phyloP scores from a whole-genome alignment of 2,797 vertebrate genomes.

The Urosaurus nigricauda region DNA sequence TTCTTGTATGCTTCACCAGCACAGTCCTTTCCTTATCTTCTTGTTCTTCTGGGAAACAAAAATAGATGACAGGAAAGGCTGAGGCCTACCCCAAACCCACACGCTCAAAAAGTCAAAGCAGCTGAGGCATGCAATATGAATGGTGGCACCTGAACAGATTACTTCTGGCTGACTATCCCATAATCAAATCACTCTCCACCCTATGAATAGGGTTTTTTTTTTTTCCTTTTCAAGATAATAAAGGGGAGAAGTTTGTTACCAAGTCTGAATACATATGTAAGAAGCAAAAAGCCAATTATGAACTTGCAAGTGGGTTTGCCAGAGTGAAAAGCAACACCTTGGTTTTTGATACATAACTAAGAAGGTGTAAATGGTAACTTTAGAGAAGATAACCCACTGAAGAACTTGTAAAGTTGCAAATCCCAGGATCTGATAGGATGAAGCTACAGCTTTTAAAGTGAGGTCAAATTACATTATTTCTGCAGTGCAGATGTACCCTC shows the following conservation, averaged over 20 bases:
- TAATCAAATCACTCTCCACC: not conserved
- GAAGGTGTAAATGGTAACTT: too few relatives aligned
- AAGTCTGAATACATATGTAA: not conserved
- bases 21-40: conserved; percentile 44
- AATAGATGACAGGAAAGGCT: conserved; percentile 41
- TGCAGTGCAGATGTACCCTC: too few relatives aligned
- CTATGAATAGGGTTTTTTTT: not conserved
- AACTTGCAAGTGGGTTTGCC: too few relatives aligned
- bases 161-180: not conserved
- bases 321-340: too few relatives aligned
- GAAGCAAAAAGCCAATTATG: not conserved
- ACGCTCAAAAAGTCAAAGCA: not conserved
- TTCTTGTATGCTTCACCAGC: not conserved
- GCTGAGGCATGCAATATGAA: not conserved
- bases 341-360: too few relatives aligned
- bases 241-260: not conserved
- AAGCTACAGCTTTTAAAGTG: too few relatives aligned
- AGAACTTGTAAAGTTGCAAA: too few relatives aligned
- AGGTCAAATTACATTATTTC: too few relatives aligned
- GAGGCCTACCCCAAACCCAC: conserved; percentile 17
- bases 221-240: not conserved
- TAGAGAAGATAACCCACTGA: too few relatives aligned
- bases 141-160: not conserved
- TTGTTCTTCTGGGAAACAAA: conserved; percentile 31
- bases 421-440: too few relatives aligned